phyloP scores from a whole-genome alignment of 2,797 vertebrate species.

The Heterohyrax brucei region DNA sequence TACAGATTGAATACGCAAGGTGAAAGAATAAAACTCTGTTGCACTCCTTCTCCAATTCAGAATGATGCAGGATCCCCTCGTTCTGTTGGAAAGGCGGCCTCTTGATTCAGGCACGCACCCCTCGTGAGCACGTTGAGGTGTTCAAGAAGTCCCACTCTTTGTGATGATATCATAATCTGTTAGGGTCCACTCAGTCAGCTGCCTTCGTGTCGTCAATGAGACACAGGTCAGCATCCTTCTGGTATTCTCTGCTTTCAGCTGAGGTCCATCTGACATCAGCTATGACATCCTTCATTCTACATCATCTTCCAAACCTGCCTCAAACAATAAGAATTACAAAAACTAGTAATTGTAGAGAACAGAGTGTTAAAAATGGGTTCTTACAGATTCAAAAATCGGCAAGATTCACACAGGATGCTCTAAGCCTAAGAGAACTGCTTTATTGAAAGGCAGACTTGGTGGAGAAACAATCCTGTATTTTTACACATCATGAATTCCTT shows the following conservation, averaged over 20 bases:
- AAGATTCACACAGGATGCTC: neutral
- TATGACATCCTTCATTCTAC: neutral
- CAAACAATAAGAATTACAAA: neutral
- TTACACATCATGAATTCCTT: conserved; percentile 13
- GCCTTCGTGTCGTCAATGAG: neutral
- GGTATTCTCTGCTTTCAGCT: neutral
- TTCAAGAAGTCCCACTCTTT: neutral
- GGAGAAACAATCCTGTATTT: neutral
- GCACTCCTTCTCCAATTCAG: neutral
- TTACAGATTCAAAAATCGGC: conserved; percentile 20
- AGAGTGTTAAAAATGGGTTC: neutral
- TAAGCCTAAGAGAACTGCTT: neutral
- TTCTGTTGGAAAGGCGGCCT: neutral
- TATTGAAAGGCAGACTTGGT: neutral
- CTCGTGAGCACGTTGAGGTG: too few relatives aligned
- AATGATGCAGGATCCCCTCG: neutral
- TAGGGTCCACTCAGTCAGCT: neutral
- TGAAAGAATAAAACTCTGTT: neutral
- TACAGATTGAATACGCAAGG: neutral
- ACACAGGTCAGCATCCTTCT: neutral
- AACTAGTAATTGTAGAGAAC: neutral
- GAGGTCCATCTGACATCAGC: neutral
- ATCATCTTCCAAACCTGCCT: neutral
- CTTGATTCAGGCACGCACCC: neutral
- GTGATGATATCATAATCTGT: neutral